Percentiles rank a stretch among this genome's conserved stretches.
These are phyloP conservation scores for Perizoma flavofasciatum DNA, from an alignment of 2,888 invertebrate genomes.

Conservation along the genomic window DNA sequence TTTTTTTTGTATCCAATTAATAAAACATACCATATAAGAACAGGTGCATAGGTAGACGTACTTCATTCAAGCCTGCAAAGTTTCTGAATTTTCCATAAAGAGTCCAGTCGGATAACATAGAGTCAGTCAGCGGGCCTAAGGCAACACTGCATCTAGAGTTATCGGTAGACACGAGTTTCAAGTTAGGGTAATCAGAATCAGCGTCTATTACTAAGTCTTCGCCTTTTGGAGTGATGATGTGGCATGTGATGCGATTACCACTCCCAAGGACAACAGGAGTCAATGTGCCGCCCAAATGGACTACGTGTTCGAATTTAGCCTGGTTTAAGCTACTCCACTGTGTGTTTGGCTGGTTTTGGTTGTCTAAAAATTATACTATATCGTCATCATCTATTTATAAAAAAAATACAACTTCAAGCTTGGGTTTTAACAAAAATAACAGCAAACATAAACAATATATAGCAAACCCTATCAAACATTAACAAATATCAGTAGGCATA, in stretches of 20 bases:
- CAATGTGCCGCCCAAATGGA: constrained; percentile 46
- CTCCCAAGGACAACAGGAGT: constrained; percentile 41
- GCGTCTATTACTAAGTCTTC: constrained; percentile 45
- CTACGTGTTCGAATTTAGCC: constrained; percentile 41
- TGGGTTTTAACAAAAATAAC: constrained; percentile 2
- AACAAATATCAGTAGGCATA: constrained; percentile 2
- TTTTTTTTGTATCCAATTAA: background rate
- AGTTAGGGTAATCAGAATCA: constrained; percentile 45
- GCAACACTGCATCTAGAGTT: constrained; percentile 44
- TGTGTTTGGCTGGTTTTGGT: constrained; percentile 25
- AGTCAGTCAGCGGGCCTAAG: constrained; percentile 45
- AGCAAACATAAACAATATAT: constrained; percentile 3
- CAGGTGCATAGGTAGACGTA: constrained; percentile 45
- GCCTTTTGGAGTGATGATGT: constrained; percentile 53
- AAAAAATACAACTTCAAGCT: background rate
- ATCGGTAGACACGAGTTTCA: constrained; percentile 36
- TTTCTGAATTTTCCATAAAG: constrained; percentile 47
- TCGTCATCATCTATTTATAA: background rate
- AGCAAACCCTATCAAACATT: background rate
- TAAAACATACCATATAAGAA: constrained; percentile 51
- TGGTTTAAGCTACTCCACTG: constrained; percentile 31
- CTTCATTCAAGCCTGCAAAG: constrained; percentile 38
- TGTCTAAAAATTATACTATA: constrained; percentile 38
- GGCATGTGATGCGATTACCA: constrained; percentile 43
- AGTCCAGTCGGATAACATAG: constrained; percentile 50